Conservation (phyloP, 2,888 invertebrate genomes). For the Pterobdella sp. region DNA sequence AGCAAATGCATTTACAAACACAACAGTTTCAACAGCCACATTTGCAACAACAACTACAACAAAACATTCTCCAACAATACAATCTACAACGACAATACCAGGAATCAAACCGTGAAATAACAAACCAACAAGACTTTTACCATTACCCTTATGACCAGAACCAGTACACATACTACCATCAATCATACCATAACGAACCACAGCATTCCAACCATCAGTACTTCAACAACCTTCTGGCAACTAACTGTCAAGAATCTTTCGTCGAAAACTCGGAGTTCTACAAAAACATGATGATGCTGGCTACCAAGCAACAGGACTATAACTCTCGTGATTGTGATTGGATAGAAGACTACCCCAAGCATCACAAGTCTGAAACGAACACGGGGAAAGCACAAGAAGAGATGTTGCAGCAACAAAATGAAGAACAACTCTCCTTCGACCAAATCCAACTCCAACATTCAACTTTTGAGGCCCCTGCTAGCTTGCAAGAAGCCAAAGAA, state of each 20-base stretch:
- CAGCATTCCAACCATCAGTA: not conserved
- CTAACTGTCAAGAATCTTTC: not conserved
- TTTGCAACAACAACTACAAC: slow-evolving; percentile 4
- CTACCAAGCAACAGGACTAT: no score
- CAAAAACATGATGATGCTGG: no score
- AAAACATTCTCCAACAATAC: not conserved
- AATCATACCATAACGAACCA: not conserved
- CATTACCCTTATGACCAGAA: not conserved
- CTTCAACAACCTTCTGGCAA: not conserved
- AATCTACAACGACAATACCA: not conserved
- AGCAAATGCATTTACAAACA: not conserved
- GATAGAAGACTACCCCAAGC: no score
- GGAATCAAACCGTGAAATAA: not conserved
- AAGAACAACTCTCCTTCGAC: no score
- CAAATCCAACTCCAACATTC: no score
- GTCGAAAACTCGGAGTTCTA: not conserved
- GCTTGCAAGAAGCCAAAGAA: no score
- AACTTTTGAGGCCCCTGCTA: no score
- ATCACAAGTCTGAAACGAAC: no score
- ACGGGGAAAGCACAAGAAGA: no score
- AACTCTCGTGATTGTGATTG: no score
- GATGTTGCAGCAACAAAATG: no score
- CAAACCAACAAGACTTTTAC: not conserved
- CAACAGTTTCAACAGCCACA: slow-evolving; percentile 7
- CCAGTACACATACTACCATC: not conserved